Conservation (phyloP, 1,140 invertebrate species). For the Macrotrachela quadricornifera region DNA sequence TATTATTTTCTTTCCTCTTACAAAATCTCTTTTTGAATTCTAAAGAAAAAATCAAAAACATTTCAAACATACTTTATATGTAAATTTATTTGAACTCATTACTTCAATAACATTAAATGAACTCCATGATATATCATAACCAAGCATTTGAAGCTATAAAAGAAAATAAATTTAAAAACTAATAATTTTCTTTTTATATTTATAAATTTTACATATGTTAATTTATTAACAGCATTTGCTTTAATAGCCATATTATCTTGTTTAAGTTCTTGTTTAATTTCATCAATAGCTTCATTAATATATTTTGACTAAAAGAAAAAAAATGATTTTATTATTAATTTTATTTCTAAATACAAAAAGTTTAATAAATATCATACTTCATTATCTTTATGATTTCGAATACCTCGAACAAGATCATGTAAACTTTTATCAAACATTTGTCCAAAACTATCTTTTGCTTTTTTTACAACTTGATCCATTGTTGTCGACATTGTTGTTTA, state of each 20-base stretch:
- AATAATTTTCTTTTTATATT: too few species aligned
- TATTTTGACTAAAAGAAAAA: conserved; percentile 66
- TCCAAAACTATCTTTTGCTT: conserved; percentile 95
- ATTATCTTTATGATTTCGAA: conserved; percentile 98
- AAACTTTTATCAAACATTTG: conserved; percentile 98
- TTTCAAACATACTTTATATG: conserved; percentile 45
- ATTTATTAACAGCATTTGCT: conserved; percentile 92
- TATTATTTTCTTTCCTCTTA: too few species aligned
- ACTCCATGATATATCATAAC: conserved; percentile 99
- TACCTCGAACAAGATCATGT: conserved; percentile 91
- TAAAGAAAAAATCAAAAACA: conserved; percentile 11
- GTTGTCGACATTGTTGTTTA: too few species aligned
- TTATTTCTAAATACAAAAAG: conserved; percentile 38
- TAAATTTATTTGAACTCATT: conserved; percentile 96
- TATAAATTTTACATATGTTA: conserved; percentile 71
- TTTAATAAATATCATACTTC: conserved; percentile 32
- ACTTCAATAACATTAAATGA: conserved; percentile 99
- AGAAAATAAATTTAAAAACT: too few species aligned
- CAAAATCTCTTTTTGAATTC: too few species aligned
- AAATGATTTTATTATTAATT: neutral
- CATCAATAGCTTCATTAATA: conserved; percentile 96
- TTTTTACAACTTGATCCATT: conserved; percentile 59
- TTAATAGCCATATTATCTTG: conserved; percentile 93
- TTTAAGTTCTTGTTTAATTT: conserved; percentile 89
- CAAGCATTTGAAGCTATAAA: conserved; percentile 65